Base-by-base conservation (phyloP, 2,113 vertebrate species). In the Ictalurus furcatus region DNA sequence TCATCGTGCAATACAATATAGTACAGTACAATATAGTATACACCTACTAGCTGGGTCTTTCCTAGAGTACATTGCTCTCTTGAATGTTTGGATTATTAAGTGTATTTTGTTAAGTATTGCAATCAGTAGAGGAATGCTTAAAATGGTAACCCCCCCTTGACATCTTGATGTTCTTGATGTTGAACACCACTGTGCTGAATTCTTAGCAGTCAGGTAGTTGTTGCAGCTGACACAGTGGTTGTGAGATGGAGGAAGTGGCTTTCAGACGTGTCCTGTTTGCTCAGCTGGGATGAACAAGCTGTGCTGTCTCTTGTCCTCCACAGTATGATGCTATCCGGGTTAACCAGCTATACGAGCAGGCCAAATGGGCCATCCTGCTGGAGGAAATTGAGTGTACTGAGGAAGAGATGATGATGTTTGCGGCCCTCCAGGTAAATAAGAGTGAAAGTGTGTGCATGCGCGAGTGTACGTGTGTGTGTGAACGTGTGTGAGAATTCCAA, bases 341-440 rank as follows among this genome's bases (percentile, higher is more conserved):
- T 94, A 99, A 99, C 95, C 98, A 99, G 94, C 97, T 99, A 71
- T 99, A 98, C 12, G 98, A 99, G 89, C 98, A 99, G 94, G 95
- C 97, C 90, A 99, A 99, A 84, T 99, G 98, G 98, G 97, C 98
- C 6, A 99, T 99, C 90, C 97, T 99, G 90, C 96, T 99, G 93
- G 98, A 99, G 96, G 98, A 99, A 94, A 99, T 99, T 7, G 98
- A 99, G 91, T 99, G 98, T 94, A 99, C 98, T 0, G 98, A 99
- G 93, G 98, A 99, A 90, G 98, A 99, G 93, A 99, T 99, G 98
- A 99, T 99, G 98, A 99, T 99, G 98, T 99, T 99, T 88, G 98
- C 98, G 9, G 98, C 98, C 0, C 93, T 99, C 93, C 98, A 99
- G 98, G 98, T 99, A 94, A 90, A 92, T 69, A 21, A 21, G 54